A percentile compares a stretch with the other conserved stretches of the same genome.
Evolutionary conservation across 2,113 vertebrate species (phyloP).

Genomic region (Oryzias celebensis): DNA sequence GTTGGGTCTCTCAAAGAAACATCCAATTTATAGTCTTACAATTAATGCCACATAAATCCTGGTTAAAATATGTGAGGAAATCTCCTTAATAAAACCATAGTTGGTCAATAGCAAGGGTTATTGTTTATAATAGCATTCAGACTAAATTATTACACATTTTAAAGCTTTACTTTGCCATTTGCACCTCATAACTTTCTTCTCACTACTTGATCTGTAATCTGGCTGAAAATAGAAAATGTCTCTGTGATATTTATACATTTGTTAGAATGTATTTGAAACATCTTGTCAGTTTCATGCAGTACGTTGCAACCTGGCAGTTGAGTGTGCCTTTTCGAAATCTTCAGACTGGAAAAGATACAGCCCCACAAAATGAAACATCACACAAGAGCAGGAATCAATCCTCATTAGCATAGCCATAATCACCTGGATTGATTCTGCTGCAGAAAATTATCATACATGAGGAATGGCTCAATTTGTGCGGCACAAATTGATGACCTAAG

Average conservation of each 20-base stretch:
- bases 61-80: constrained; percentile 9
- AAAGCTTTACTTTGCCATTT: constrained; percentile 9
- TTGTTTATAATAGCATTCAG: no score
- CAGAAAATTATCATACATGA: constrained; percentile 61
- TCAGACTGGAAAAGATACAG: constrained; percentile 29
- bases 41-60: constrained; percentile 29
- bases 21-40: constrained; percentile 21
- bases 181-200: neutral
- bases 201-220: no score
- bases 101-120: constrained; percentile 4
- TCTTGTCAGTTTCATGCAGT: no score
- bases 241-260: no score
- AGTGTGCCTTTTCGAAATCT: constrained; percentile 1
- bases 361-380: constrained; percentile 43
- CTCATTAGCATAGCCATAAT: constrained; percentile 66
- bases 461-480: constrained; percentile 51
- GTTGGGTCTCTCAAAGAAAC: constrained; percentile 19
- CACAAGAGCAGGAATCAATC: constrained; percentile 50
- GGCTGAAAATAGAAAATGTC: no score
- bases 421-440: constrained; percentile 54
- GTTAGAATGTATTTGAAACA: no score
- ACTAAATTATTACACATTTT: no score
- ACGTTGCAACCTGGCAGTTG: neutral
- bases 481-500: constrained; percentile 51
- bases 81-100: constrained; percentile 16